Percentiles rank a stretch among this genome's conserved stretches.
Conservation (phyloP, 2,888 invertebrate species). For the Nomada goodeniana region DNA sequence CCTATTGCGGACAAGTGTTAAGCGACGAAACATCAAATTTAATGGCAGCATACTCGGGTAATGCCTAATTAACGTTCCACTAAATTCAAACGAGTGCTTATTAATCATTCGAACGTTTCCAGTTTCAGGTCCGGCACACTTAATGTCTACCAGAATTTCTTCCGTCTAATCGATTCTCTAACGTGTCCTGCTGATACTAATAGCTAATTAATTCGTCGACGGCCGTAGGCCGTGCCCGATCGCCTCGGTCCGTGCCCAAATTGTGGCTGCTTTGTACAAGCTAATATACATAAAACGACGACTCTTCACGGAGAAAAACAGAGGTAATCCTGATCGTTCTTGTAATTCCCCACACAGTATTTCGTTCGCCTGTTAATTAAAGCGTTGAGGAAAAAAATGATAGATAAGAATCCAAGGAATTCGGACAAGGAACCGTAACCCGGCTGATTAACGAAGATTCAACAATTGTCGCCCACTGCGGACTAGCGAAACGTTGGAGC, state of each 20-base stretch:
- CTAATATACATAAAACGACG: no score
- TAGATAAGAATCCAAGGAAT: no score
- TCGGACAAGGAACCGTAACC: no score
- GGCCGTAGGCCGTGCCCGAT: conserved; percentile 1
- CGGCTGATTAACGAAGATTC: no score
- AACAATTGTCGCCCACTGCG: no score
- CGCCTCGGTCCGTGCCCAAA: background rate
- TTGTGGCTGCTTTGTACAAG: background rate
- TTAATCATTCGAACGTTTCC: conserved; percentile 31
- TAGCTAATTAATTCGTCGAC: conserved; percentile 38
- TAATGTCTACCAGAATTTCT: conserved; percentile 4
- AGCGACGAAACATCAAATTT: conserved; percentile 7
- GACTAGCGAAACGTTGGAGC: no score
- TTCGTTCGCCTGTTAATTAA: no score
- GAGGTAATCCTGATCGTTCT: no score
- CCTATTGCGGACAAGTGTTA: background rate
- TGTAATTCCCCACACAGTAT: no score
- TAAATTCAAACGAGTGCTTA: background rate
- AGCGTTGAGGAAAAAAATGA: no score
- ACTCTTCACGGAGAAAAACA: no score
- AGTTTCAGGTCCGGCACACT: conserved; percentile 15
- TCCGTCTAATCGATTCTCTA: conserved; percentile 32
- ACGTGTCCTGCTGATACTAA: background rate
- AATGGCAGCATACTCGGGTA: background rate
- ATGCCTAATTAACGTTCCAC: conserved; percentile 10